These are phyloP conservation scores for Beaufortia kweichowensis DNA, from an alignment of 2,113 vertebrate species.

Conservation along the genomic window DNA sequence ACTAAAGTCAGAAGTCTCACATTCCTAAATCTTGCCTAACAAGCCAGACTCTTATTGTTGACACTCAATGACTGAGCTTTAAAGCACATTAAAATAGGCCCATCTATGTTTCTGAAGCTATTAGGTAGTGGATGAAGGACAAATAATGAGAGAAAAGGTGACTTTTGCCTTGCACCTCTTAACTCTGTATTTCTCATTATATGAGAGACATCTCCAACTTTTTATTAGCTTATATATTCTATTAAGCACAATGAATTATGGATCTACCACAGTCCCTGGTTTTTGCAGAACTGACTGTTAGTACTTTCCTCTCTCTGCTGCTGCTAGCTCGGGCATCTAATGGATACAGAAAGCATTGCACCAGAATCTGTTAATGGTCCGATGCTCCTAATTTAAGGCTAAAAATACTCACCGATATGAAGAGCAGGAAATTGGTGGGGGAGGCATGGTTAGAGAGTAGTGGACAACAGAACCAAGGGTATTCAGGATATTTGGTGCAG, in stretches of 20 bases:
- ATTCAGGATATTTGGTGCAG: constrained; percentile 41
- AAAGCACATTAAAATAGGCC: constrained; percentile 24
- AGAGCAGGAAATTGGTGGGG: constrained; percentile 29
- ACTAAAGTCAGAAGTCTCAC: constrained; percentile 27
- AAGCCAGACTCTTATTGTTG: constrained; percentile 41
- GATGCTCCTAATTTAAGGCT: constrained; percentile 60
- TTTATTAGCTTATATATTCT: constrained; percentile 62
- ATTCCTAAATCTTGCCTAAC: constrained; percentile 36
- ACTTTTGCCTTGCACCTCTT: background rate
- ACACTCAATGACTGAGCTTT: constrained; percentile 43
- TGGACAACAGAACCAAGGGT: constrained; percentile 31
- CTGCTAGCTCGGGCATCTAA: constrained; percentile 55
- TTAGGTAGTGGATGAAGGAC: constrained; percentile 1
- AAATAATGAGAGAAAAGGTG: background rate
- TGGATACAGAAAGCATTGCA: constrained; percentile 58
- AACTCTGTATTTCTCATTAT: background rate
- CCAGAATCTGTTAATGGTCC: constrained; percentile 58
- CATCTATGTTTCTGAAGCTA: background rate
- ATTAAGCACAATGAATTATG: constrained; percentile 65
- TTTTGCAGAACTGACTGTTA: constrained; percentile 53
- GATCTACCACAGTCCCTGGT: constrained; percentile 49
- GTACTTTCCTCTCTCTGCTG: constrained; percentile 42
- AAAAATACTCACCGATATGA: constrained; percentile 59
- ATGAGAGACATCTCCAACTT: constrained; percentile 32
- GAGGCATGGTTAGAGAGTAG: background rate